A percentile compares a stretch with the other conserved stretches of the same genome.
These are phyloP conservation scores for Dipus sagitta DNA, from an alignment of 2,797 vertebrate species.

Conservation along the genomic window DNA sequence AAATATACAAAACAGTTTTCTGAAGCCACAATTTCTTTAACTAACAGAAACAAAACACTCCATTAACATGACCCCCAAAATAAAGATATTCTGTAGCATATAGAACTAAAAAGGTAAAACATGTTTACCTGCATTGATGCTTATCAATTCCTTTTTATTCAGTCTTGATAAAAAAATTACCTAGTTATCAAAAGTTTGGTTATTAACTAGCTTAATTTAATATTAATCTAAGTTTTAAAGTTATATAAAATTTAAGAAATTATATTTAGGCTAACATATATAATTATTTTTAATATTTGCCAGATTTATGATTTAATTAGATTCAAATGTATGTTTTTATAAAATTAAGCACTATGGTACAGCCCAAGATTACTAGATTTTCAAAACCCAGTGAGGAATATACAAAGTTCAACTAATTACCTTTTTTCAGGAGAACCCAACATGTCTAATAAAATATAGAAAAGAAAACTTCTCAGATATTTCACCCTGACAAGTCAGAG, in stretches of 20 bases:
- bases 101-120: not conserved
- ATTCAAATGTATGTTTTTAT: not conserved
- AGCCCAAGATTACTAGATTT: not conserved
- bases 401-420: not conserved
- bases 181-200: not conserved
- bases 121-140: not conserved
- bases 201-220: slow-evolving; percentile 21
- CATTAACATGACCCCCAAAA: not conserved
- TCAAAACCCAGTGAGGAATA: not conserved
- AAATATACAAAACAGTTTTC: not conserved
- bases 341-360: not conserved
- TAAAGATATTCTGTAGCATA: not conserved
- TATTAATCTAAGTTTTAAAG: not conserved
- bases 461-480: not conserved
- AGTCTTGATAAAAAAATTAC: not conserved
- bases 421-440: not conserved
- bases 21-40: not conserved
- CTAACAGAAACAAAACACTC: not conserved
- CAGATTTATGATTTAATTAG: not conserved
- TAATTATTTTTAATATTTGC: not conserved
- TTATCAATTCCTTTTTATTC: not conserved
- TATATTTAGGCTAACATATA: not conserved
- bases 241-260: slow-evolving; percentile 23
- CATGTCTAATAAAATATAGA: not conserved
- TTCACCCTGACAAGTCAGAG: slow-evolving; percentile 1